Evolutionary conservation across 2,888 invertebrate genomes (phyloP).

Genomic region (Ephialtes manifestator): DNA sequence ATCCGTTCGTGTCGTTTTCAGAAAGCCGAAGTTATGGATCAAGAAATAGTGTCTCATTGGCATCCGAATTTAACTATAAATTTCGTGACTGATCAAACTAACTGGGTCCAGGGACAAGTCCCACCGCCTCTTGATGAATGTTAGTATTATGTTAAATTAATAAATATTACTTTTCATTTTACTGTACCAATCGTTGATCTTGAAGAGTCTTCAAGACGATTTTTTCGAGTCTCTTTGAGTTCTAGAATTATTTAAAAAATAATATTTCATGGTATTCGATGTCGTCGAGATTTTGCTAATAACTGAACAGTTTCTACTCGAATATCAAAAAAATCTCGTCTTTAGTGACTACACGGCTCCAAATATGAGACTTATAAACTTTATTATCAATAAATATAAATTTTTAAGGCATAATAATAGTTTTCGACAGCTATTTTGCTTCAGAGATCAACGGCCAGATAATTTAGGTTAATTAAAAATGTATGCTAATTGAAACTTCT

Average conservation of each 20-base stretch:
- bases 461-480: not conserved
- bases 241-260: not conserved
- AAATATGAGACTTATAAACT: not conserved
- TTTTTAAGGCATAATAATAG: not conserved
- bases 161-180: not conserved
- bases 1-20: slow-evolving; percentile 82
- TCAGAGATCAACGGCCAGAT: not conserved
- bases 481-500: not conserved
- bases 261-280: not conserved
- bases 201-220: too few species aligned
- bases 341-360: not conserved
- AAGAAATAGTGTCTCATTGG: slow-evolving; percentile 99
- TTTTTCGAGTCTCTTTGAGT: not conserved
- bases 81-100: slow-evolving; percentile 97
- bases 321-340: not conserved
- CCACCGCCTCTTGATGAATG: slow-evolving; percentile 97
- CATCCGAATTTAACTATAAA: slow-evolving; percentile 99
- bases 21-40: slow-evolving; percentile 92
- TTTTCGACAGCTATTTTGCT: not conserved
- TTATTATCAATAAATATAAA: not conserved
- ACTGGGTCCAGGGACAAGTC: slow-evolving; percentile 96
- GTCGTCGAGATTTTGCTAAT: not conserved
- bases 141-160: slow-evolving; percentile 78
- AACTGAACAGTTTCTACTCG: not conserved
- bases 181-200: not conserved